Percentiles rank a stretch among this genome's conserved stretches.
These are phyloP conservation scores for Gymnogyps californianus DNA, from an alignment of 2,113 vertebrate genomes.

Conservation along the genomic window DNA sequence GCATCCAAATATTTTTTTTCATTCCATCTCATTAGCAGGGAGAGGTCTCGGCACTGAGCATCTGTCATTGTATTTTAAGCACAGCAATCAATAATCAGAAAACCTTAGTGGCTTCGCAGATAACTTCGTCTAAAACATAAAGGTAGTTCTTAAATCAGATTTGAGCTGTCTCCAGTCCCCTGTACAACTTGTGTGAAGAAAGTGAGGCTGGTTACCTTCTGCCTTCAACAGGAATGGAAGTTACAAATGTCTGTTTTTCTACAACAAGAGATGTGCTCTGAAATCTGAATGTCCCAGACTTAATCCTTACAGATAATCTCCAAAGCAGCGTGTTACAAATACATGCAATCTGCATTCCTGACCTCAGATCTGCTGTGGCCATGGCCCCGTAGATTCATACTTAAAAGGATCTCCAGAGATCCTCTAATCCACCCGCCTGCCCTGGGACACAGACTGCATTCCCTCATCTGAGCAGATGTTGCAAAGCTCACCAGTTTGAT, in stretches of 20 bases:
- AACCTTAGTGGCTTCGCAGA: background rate
- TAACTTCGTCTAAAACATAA: background rate
- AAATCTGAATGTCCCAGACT: background rate
- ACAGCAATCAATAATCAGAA: background rate
- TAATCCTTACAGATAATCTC: background rate
- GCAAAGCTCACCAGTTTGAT: background rate
- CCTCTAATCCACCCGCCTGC: background rate
- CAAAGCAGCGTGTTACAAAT: background rate
- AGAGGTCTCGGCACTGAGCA: background rate
- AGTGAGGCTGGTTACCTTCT: background rate
- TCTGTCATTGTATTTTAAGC: background rate
- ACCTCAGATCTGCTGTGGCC: background rate
- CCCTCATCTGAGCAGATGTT: background rate
- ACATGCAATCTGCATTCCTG: background rate
- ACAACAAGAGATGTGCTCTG: background rate
- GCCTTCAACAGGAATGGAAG: background rate
- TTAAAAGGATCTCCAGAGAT: background rate
- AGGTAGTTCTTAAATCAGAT: background rate
- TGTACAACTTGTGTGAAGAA: background rate
- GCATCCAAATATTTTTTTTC: background rate
- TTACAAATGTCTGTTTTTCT: background rate
- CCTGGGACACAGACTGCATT: background rate
- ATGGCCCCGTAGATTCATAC: background rate
- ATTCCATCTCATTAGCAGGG: background rate
- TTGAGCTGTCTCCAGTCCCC: background rate